These are phyloP conservation scores for Chaetodon auriga DNA, from an alignment of 2,113 vertebrate genomes.

Conservation along the genomic window DNA sequence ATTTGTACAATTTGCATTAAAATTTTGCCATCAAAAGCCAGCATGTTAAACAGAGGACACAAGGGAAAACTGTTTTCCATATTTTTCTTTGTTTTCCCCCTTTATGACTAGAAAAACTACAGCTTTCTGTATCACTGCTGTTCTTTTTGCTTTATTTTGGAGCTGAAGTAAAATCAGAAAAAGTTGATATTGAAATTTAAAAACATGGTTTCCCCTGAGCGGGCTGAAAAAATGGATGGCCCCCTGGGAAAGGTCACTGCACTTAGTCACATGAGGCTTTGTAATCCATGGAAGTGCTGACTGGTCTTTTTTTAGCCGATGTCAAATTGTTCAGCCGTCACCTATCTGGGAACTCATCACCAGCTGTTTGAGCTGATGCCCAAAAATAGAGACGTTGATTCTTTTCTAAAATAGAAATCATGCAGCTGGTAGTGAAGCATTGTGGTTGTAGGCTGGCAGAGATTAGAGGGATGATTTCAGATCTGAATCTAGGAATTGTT, in stretches of 20 bases:
- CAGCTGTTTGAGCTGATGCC: slow-evolving; percentile 25
- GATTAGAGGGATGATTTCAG: not conserved
- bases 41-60: not conserved
- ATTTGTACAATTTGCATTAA: not conserved
- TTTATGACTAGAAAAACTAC: not conserved
- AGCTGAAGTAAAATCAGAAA: too few species aligned
- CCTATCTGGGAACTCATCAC: not conserved
- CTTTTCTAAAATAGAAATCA: not conserved
- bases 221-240: not conserved
- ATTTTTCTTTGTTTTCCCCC: not conserved
- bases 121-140: not conserved
- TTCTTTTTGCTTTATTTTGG: not conserved
- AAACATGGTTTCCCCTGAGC: too few species aligned
- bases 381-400: slow-evolving; percentile 20
- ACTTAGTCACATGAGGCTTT: slow-evolving; percentile 46
- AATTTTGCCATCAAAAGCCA: not conserved
- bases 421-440: not conserved
- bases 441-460: not conserved
- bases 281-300: slow-evolving; percentile 39
- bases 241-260: not conserved
- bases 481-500: not conserved
- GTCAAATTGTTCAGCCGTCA: slow-evolving; percentile 24
- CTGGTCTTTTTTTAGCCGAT: slow-evolving; percentile 27
- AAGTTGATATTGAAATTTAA: too few species aligned
- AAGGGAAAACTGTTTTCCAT: not conserved